These are phyloP conservation scores for Rafetus swinhoei DNA, from an alignment of 2,113 vertebrate genomes.

Conservation along the genomic window DNA sequence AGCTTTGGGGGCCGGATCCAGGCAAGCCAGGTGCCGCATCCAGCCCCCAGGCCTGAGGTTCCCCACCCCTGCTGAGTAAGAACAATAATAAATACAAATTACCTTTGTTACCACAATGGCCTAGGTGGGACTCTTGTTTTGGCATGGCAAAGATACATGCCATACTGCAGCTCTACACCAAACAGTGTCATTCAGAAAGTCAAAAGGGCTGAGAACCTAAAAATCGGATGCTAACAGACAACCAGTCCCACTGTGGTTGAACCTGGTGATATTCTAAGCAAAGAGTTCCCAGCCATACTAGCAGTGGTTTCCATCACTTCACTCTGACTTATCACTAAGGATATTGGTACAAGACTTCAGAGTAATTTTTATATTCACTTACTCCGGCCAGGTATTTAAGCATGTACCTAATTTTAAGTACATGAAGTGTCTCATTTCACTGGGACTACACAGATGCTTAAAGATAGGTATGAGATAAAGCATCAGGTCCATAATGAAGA, in stretches of 20 bases:
- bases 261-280: not conserved
- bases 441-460: not conserved
- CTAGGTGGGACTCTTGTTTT: not conserved
- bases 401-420: not conserved
- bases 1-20: too few species aligned
- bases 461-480: conserved; percentile 12
- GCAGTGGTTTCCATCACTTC: not conserved
- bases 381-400: not conserved
- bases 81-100: not conserved
- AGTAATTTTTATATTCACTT: not conserved
- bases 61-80: not conserved
- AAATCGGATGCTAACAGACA: not conserved
- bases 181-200: not conserved
- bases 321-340: not conserved
- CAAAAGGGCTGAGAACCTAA: not conserved
- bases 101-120: not conserved
- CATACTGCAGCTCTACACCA: not conserved
- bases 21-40: too few species aligned
- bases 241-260: not conserved
- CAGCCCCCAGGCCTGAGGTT: too few species aligned
- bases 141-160: not conserved
- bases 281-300: not conserved
- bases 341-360: conserved; percentile 20
- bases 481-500: not conserved
- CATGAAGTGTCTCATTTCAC: not conserved